Evolutionary conservation across 2,113 vertebrate genomes (phyloP).

Genomic region (Zootoca vivipara): DNA sequence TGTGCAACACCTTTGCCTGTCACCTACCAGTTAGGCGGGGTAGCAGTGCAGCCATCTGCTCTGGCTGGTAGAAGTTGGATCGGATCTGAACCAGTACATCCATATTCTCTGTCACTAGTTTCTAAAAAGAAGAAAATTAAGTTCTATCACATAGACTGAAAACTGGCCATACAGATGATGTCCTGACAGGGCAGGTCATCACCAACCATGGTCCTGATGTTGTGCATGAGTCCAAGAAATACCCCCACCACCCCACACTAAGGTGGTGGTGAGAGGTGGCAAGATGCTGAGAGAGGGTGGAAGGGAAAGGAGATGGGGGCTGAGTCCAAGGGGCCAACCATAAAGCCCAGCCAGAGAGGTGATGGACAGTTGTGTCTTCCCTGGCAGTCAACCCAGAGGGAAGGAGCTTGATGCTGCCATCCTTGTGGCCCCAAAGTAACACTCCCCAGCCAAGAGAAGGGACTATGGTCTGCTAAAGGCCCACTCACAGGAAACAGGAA

Average conservation of each 20-base stretch:
- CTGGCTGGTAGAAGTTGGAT: slow-evolving; percentile 81
- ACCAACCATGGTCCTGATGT: not conserved
- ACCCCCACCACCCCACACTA: not conserved
- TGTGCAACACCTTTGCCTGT: not conserved
- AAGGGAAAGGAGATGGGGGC: not conserved
- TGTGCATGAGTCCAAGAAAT: not conserved
- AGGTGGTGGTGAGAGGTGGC: not conserved
- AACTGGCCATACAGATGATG: not conserved
- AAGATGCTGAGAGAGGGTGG: not conserved
- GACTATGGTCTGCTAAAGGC: not conserved
- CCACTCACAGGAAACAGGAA: not conserved
- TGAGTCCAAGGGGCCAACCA: not conserved
- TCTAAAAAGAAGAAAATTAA: slow-evolving; percentile 69
- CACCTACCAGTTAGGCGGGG: slow-evolving; percentile 84
- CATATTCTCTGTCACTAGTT: slow-evolving; percentile 94
- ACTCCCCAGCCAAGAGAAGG: not conserved
- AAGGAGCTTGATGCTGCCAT: not conserved
- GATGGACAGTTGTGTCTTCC: not conserved
- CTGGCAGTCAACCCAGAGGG: not conserved
- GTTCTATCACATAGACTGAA: not conserved
- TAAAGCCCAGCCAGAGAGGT: not conserved
- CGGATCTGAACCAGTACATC: slow-evolving; percentile 92
- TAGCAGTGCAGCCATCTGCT: slow-evolving; percentile 80
- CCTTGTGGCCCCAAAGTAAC: no score
- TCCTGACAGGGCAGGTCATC: not conserved